phyloP scores from a whole-genome alignment of 2,888 invertebrate species.

The Ophonus ardosiacus region DNA sequence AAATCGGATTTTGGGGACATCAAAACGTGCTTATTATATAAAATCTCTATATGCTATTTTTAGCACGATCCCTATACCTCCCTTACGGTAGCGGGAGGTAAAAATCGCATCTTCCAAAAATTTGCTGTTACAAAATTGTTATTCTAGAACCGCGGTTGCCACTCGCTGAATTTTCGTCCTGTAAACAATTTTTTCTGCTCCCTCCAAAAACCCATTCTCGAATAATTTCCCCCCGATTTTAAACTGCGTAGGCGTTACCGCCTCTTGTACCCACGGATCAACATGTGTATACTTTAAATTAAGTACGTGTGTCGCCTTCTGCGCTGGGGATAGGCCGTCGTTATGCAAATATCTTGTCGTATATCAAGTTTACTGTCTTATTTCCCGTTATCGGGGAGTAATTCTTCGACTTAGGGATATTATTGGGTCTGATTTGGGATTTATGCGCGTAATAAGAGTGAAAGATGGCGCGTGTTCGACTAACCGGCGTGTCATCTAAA shows the following conservation, averaged over 20 bases:
- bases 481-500: constrained; percentile 39
- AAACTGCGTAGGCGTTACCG: constrained; percentile 9
- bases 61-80: no score
- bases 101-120: no score
- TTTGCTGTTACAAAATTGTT: no score
- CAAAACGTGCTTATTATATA: no score
- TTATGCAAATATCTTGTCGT: constrained; percentile 65
- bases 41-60: no score
- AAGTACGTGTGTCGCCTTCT: constrained; percentile 59
- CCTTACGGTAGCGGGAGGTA: no score
- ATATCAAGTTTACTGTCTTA: constrained; percentile 74
- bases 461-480: constrained; percentile 62
- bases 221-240: constrained; percentile 8
- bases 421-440: constrained; percentile 72
- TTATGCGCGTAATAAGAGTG: constrained; percentile 71
- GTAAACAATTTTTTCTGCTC: constrained; percentile 41
- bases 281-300: constrained; percentile 63
- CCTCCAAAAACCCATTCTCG: neutral
- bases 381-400: constrained; percentile 72
- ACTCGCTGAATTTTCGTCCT: neutral
- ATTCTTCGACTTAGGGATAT: constrained; percentile 71
- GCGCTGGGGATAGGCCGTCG: constrained; percentile 30
- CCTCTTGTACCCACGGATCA: constrained; percentile 22
- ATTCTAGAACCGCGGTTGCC: no score
- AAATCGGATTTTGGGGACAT: no score